phyloP scores from a whole-genome alignment of 2,797 vertebrate genomes.

The Diglossa cyanea region DNA sequence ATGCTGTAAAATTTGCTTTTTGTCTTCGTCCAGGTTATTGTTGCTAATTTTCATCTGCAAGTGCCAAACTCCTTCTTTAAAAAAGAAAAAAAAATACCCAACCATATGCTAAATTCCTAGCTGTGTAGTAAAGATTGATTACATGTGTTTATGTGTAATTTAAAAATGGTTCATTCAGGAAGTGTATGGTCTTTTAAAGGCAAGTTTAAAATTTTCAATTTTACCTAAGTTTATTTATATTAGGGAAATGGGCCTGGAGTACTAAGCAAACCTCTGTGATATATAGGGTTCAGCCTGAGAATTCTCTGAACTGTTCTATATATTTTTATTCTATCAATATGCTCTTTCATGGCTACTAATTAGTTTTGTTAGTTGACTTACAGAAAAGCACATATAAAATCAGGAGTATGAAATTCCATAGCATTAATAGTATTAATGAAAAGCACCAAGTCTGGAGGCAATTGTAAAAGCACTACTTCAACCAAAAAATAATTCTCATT shows the following conservation, averaged over 20 bases:
- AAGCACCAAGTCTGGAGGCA: slow-evolving; percentile 59
- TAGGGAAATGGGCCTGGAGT: slow-evolving; percentile 21
- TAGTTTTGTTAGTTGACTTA: slow-evolving; percentile 72
- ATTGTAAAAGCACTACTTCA: slow-evolving; percentile 39
- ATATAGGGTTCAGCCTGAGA: slow-evolving; percentile 65
- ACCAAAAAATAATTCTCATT: slow-evolving; percentile 59
- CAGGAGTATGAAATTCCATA: slow-evolving; percentile 58
- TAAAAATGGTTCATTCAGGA: slow-evolving; percentile 74
- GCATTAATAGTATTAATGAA: slow-evolving; percentile 59
- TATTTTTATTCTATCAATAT: slow-evolving; percentile 72
- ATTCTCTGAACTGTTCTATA: slow-evolving; percentile 67
- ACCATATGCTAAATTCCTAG: slow-evolving; percentile 42
- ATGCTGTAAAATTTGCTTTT: neutral
- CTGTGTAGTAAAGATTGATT: slow-evolving; percentile 70
- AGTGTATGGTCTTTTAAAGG: slow-evolving; percentile 71
- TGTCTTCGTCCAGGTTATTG: neutral
- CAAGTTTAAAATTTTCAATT: slow-evolving; percentile 70
- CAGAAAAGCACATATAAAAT: slow-evolving; percentile 66
- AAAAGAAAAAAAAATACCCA: neutral
- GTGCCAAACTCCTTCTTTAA: slow-evolving; percentile 17
- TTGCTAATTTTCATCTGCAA: slow-evolving; percentile 20
- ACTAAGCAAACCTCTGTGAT: slow-evolving; percentile 41
- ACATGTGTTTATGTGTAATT: slow-evolving; percentile 71
- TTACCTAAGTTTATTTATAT: slow-evolving; percentile 71
- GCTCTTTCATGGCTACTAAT: slow-evolving; percentile 74